Base-by-base conservation (phyloP, 1,140 invertebrate species). In the Trachymyrmex septentrionalis region DNA sequence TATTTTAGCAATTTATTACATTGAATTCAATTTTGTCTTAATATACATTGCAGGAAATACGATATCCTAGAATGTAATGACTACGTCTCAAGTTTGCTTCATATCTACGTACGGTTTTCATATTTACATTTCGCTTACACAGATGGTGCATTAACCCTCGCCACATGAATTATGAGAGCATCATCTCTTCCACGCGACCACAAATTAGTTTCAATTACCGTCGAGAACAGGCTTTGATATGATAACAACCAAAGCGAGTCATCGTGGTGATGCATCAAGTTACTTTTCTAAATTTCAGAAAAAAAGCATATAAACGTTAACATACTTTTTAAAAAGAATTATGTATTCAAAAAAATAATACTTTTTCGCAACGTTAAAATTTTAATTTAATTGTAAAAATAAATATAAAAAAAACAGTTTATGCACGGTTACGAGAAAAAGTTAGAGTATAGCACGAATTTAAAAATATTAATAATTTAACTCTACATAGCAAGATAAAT, bases 171-270 rank as follows among this genome's bases (percentile, higher is more conserved):
- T 78, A 78, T 50, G 76, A 78, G 59, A 78, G 76, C 59, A 78
- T 78, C 59, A 78, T 78, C 76, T 78, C 59, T 78, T 78, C 59
- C n/a, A 66, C 21, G 76, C 59, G 59, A 78, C 57, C 38, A 27
- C 76, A 78, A 78, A 78, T 78, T 78, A 78, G 59, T 78, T 78
- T 78, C 76, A 78, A 78, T 78, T 78, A 78, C 76, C 75, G 14
- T 24, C 59, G 76, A 64, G 59, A 66, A 78, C 57, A 64, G 19
- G 76, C 76, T 78, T 78, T 66, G 59, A 66, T 78, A 78, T 78
- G 76, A 78, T 78, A 78, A 78, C 75, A 66, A 44, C 76, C 38
- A 78, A 78, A 78, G 76, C 76, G 76, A 78, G 59, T 78, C 76
- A 78, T 78, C 59, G 59, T 21, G 24, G 55, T 24, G 73, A 77